Conservation (phyloP, 2,797 vertebrate genomes). For the Ceryle rudis region DNA sequence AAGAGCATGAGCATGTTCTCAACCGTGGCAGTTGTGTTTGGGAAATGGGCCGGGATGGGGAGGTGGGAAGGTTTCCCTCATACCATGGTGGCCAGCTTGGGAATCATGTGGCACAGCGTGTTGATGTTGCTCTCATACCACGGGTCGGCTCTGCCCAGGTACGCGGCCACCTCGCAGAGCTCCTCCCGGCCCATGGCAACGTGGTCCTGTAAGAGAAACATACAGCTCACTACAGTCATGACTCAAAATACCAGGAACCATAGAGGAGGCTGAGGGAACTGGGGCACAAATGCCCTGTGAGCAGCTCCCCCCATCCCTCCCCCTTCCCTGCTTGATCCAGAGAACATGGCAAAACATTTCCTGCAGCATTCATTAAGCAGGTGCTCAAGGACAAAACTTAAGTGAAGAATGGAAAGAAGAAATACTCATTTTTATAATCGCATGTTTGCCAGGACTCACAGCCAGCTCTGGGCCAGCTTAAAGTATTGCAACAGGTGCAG, state of each 20-base stretch:
- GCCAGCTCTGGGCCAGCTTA: background rate
- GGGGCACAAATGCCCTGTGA: accelerated
- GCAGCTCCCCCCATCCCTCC: background rate
- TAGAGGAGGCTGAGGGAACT: background rate
- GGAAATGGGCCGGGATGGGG: background rate
- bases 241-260: background rate
- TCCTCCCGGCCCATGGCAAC: constrained; percentile 38
- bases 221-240: background rate
- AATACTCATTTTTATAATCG: background rate
- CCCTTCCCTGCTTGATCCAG: background rate
- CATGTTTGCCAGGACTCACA: background rate
- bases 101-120: constrained; percentile 87
- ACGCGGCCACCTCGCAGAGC: constrained; percentile 85
- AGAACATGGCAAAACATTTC: background rate
- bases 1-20: accelerated
- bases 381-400: background rate
- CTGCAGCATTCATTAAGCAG: background rate
- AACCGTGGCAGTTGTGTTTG: background rate
- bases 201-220: constrained; percentile 64
- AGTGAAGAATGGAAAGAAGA: background rate
- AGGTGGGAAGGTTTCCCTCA: background rate
- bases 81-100: constrained; percentile 91
- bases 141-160: constrained; percentile 88
- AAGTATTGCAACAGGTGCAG: background rate
- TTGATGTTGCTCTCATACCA: constrained; percentile 93